These are phyloP conservation scores for Manduca sexta DNA, from an alignment of 1,140 invertebrate genomes.

Conservation along the genomic window DNA sequence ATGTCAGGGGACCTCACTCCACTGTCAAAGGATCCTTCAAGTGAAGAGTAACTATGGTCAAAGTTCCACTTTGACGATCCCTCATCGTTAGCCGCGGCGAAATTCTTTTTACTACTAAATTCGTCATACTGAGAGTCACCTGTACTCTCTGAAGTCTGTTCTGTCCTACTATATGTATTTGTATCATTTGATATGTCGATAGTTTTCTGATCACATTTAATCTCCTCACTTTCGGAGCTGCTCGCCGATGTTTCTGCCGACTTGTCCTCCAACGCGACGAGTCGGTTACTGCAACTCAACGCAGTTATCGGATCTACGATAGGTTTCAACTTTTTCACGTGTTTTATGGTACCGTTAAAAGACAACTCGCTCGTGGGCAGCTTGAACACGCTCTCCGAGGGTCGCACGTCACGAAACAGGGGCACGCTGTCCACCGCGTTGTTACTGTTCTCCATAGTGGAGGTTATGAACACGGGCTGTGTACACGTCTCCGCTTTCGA, in stretches of 20 bases:
- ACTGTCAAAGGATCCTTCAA: conserved; percentile 65
- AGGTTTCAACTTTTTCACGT: conserved; percentile 64
- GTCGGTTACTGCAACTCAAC: conserved; percentile 34
- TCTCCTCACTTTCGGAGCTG: conserved; percentile 9
- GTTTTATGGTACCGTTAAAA: conserved; percentile 68
- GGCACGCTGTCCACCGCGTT: conserved; percentile 67
- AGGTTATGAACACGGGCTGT: conserved; percentile 54
- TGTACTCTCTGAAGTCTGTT: conserved; percentile 35
- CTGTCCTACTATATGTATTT: conserved; percentile 19
- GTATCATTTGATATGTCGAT: conserved; percentile 20
- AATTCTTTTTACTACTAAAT: conserved; percentile 25
- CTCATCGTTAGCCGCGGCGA: conserved; percentile 21
- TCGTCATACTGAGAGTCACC: conserved; percentile 44
- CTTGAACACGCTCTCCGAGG: conserved; percentile 56
- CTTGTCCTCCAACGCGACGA: conserved; percentile 32
- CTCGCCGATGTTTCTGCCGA: conserved; percentile 4
- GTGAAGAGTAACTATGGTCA: conserved; percentile 58
- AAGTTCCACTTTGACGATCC: conserved; percentile 47
- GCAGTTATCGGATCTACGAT: conserved; percentile 60
- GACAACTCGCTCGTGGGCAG: conserved; percentile 63
- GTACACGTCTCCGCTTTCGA: conserved; percentile 43
- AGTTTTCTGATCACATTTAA: conserved; percentile 4
- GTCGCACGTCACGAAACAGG: conserved; percentile 46
- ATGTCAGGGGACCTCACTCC: conserved; percentile 73
- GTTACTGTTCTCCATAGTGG: conserved; percentile 71